phyloP scores from a whole-genome alignment of 2,113 vertebrate genomes.

The Scytalopus superciliaris region DNA sequence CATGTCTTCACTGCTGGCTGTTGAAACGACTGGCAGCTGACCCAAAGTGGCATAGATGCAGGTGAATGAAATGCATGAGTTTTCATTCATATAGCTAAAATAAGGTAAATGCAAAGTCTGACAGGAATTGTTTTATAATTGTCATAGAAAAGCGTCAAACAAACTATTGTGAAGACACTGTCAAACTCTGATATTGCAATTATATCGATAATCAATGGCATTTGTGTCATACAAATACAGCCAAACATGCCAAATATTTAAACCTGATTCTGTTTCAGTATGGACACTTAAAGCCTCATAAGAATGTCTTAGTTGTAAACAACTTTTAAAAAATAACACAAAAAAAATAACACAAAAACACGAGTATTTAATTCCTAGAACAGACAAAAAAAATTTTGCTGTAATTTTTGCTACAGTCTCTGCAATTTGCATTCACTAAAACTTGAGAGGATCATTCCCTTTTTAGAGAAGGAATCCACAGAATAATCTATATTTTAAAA shows the following conservation, averaged over 20 bases:
- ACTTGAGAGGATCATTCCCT: background rate
- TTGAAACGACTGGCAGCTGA: fast-evolving
- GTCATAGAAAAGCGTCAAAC: background rate
- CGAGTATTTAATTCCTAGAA: background rate
- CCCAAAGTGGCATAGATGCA: fast-evolving
- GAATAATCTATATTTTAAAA: background rate
- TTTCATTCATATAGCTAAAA: background rate
- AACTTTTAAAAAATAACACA: background rate
- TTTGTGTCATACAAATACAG: background rate
- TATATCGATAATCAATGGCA: background rate
- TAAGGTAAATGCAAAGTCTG: background rate
- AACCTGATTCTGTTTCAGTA: background rate
- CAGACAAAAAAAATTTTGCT: background rate
- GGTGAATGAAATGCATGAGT: background rate
- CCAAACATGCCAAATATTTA: background rate
- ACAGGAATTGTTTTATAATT: background rate
- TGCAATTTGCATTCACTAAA: background rate
- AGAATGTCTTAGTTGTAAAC: background rate
- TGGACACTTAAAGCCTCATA: background rate
- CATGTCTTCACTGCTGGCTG: background rate
- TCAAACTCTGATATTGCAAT: background rate
- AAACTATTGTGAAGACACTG: background rate
- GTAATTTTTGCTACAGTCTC: background rate
- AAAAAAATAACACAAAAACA: background rate
- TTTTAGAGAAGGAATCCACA: background rate